phyloP scores from a whole-genome alignment of 2,797 vertebrate species.

The Anolis apletophallus region DNA sequence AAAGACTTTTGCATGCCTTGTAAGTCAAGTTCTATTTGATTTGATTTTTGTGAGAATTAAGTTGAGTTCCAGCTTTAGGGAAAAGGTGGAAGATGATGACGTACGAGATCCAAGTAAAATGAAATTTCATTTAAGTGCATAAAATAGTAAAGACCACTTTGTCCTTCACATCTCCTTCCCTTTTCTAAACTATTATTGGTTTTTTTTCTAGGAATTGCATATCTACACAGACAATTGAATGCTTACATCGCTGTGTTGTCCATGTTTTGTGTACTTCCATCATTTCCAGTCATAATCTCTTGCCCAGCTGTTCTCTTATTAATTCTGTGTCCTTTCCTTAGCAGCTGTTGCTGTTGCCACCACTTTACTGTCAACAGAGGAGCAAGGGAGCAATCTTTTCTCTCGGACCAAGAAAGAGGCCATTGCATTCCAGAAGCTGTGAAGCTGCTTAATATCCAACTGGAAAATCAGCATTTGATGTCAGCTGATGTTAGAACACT shows the following conservation, averaged over 20 bases:
- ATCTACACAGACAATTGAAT: not conserved
- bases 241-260: fast-evolving
- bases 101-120: not conserved
- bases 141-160: not conserved
- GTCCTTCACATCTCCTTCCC: not conserved
- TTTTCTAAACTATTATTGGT: not conserved
- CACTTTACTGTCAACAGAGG: conserved; percentile 39
- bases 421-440: conserved; percentile 19
- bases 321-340: conserved; percentile 24
- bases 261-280: conserved; percentile 25
- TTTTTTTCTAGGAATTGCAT: conserved; percentile 20
- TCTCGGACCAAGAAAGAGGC: conserved; percentile 20
- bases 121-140: not conserved
- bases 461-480: conserved; percentile 36
- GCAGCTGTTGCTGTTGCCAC: conserved; percentile 56
- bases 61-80: too few species aligned
- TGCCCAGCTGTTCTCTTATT: conserved; percentile 26
- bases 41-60: too few species aligned
- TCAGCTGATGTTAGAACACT: not conserved
- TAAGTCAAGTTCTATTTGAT: too few species aligned
- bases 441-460: not conserved
- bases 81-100: not conserved
- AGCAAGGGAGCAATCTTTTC: conserved; percentile 23
- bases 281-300: conserved; percentile 31
- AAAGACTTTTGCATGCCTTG: too few species aligned